phyloP scores from a whole-genome alignment of 2,113 vertebrate species.

The Nyctereutes procyonoides region DNA sequence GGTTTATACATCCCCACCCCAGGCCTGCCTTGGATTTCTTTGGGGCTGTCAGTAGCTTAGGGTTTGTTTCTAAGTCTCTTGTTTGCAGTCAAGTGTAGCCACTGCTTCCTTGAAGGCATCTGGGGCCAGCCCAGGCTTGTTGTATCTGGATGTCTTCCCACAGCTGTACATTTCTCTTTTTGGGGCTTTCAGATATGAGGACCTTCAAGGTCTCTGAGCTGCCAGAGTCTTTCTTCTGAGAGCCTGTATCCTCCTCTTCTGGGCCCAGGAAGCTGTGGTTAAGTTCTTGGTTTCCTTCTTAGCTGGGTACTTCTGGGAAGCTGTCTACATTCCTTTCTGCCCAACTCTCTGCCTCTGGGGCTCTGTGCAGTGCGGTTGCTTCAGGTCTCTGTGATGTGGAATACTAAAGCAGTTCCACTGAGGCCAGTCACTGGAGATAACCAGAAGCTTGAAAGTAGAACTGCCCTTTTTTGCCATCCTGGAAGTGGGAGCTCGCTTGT shows the following conservation, averaged over 20 bases:
- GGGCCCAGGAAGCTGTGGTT: slow-evolving; percentile 67
- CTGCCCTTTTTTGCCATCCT: slow-evolving; percentile 7
- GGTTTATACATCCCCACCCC: neutral
- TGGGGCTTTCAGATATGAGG: neutral
- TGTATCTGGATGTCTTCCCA: neutral
- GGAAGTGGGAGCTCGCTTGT: neutral
- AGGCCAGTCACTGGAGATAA: neutral
- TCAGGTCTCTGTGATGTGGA: slow-evolving; percentile 35
- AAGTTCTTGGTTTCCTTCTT: slow-evolving; percentile 56
- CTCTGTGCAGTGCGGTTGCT: slow-evolving; percentile 16
- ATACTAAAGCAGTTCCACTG: neutral
- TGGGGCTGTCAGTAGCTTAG: neutral
- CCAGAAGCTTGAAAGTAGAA: neutral
- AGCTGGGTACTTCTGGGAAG: slow-evolving; percentile 65
- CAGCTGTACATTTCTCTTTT: neutral
- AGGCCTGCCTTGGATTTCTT: neutral
- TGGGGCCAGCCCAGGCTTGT: slow-evolving; percentile 6
- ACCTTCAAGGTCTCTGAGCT: neutral
- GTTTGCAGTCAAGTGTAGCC: neutral
- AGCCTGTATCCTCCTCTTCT: neutral
- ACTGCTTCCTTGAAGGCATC: neutral
- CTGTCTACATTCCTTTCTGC: slow-evolving; percentile 78
- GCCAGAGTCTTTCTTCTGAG: neutral
- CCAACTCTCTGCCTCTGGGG: slow-evolving; percentile 52
- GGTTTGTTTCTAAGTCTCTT: neutral